Evolutionary conservation across 2,113 vertebrate species (phyloP), one percentile per base, ranked within the genome.

Genomic region (Aramus guarauna): DNA sequence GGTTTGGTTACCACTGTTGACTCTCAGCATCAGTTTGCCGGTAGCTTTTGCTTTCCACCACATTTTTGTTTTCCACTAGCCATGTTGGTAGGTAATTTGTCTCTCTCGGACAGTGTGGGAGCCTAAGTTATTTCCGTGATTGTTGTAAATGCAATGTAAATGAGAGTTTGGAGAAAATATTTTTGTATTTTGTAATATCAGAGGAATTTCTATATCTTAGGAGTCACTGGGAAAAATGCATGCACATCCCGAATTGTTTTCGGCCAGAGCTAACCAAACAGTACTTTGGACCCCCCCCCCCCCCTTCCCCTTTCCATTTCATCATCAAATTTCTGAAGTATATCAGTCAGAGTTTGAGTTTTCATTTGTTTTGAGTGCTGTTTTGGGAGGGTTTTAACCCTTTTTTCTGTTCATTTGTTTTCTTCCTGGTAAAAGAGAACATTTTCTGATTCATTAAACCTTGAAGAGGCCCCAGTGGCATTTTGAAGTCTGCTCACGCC

Each of bases 171-270:
- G 97, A 98, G 98, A 98, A 98, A 98, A 98, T 98, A 98, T 98
- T 98, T 98, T 98, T 98, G 98, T 98, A 98, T 98, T 98, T 98
- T 98, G 98, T 98, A 98, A 98, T 98, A 98, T 98, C 97, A 98
- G 97, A 99, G 98, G 99, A 99, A 99, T 99, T 99, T 99, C 99
- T 99, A 99, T 99, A 99, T 99, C 98, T 98, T 99, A 99, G 98
- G 98, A 98, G 97, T 98, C 98, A 98, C 98, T 99, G 99, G 98
- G 97, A 98, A 98, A 98, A 92, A 98, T 81, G 87, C 99, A 98
- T 99, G 99, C 98, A 97, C 94, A 50, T 97, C 98, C 96, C 92
- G 98, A 97, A 53, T 97, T 97, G 98, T 98, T 98, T 98, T 98
- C 97, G 97, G 97, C 98, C 98, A 97, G 96, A 98, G 98, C 98